Base-by-base conservation (phyloP, 2,888 invertebrate genomes). In the Pardosa pseudoannulata region DNA sequence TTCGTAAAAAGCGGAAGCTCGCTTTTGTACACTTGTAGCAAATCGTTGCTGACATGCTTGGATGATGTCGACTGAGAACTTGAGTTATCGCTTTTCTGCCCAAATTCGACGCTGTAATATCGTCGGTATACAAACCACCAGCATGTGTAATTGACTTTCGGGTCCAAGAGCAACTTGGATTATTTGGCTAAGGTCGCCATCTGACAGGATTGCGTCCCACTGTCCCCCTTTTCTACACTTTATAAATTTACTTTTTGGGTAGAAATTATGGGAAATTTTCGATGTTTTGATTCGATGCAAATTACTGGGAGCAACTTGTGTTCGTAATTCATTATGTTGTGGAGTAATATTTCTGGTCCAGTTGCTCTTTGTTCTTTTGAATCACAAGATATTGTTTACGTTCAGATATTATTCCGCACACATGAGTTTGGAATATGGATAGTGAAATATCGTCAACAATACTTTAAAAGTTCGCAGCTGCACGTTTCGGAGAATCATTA, bases 1-100 rank as follows among this genome's bases (percentile, higher is more conserved):
- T 75, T 41, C 31, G 9, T 28, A 74, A 85, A 85, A 78, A 85
- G 78, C 83, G 83, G 83, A 85, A 85, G 78, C 28, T 62, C 74
- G 64, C 67, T 82, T 64, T 75, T 67, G 56, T 70, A 68, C 67
- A 64, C 46, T 83, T 72, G 68, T 71, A 71, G 71, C 65, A 85
- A 85, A 85, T 85, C 83, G 73, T 68, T 85, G 56, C 56, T 68
- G 78, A 72, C 68, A 85, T 72, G 83, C 78, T 73, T 85, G 67
- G 78, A 78, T 85, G 67, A 71, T 64, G 28, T 50, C 56, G 82
- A 83, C 78, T 78, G 73, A 64, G 41, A 56, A 81, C 31, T 28
- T 13, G 1, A 2, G 23, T 2, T 19, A 56, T 56, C 56, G n/a
- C n/a, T 56, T 19, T 56, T 5, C 16, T 7, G 23, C 23, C 23